These are phyloP conservation scores for Caradrina kadenii DNA, from an alignment of 2,888 invertebrate genomes.

Conservation along the genomic window DNA sequence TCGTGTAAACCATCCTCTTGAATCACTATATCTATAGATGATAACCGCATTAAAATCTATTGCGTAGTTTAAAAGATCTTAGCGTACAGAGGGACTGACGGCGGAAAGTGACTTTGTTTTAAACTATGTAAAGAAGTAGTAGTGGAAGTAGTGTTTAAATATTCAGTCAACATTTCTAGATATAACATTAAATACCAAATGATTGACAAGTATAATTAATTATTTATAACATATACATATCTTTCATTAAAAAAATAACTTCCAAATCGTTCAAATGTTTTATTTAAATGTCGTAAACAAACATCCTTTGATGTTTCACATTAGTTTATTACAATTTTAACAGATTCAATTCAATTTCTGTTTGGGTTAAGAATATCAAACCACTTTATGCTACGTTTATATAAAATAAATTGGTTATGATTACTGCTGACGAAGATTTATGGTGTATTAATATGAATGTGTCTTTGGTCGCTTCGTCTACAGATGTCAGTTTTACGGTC, in stretches of 20 bases:
- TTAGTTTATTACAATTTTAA: constrained; percentile 17
- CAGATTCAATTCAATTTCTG: constrained; percentile 23
- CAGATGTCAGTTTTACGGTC: constrained; percentile 1
- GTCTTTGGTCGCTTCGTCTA: constrained; percentile 1
- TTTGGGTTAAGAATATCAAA: constrained; percentile 22
- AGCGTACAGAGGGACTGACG: too few relatives aligned
- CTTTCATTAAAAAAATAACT: constrained; percentile 20
- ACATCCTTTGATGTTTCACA: constrained; percentile 29
- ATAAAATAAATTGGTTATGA: constrained; percentile 31
- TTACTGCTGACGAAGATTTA: constrained; percentile 17
- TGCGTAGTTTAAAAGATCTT: too few relatives aligned
- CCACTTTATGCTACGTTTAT: constrained; percentile 5
- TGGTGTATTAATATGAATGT: constrained; percentile 3
- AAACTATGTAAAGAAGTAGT: too few relatives aligned
- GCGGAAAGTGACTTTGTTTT: too few relatives aligned
- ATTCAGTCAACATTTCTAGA: constrained; percentile 1
- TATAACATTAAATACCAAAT: neutral
- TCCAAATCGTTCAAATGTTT: constrained; percentile 4
- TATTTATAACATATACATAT: neutral
- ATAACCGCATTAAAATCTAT: too few relatives aligned
- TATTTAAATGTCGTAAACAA: constrained; percentile 20
- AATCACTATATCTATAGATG: too few relatives aligned
- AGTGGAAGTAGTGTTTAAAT: neutral
- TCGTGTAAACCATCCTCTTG: too few relatives aligned
- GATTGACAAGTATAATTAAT: constrained; percentile 5